phyloP scores from a whole-genome alignment of 1,140 invertebrate genomes.

The Calliphora vicina region DNA sequence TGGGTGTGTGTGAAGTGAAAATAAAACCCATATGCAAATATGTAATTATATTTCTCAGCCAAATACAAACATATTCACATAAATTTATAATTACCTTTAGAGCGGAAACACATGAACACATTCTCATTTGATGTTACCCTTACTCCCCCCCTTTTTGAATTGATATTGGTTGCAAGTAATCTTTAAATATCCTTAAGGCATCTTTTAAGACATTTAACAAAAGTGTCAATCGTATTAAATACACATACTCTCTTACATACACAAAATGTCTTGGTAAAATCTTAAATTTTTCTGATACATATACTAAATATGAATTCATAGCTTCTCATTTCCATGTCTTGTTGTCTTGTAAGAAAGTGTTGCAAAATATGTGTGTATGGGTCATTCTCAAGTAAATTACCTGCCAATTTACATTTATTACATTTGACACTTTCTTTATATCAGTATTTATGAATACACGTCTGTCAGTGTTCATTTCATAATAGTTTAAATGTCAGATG shows the following conservation, averaged over 20 bases:
- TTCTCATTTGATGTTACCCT: not conserved
- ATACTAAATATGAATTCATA: no score
- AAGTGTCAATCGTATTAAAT: constrained; percentile 24
- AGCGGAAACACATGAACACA: not conserved
- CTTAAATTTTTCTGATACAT: no score
- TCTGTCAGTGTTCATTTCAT: not conserved
- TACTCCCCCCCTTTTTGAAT: not conserved
- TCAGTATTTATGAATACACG: not conserved
- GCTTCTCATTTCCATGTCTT: not conserved
- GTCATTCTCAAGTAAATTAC: constrained; percentile 29
- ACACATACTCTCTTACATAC: not conserved
- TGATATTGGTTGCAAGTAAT: not conserved
- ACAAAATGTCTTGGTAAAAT: not conserved
- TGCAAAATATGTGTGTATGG: not conserved
- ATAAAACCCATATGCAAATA: not conserved
- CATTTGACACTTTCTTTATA: constrained; percentile 25
- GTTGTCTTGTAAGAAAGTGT: not conserved
- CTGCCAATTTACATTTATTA: constrained; percentile 26
- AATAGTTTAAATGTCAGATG: not conserved
- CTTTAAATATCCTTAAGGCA: constrained; percentile 31
- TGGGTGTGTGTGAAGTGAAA: not conserved
- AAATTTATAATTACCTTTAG: constrained; percentile 27
- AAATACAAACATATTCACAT: not conserved
- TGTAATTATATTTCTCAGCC: constrained; percentile 22
- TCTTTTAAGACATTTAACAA: constrained; percentile 32